These are phyloP conservation scores for Channa argus DNA, from an alignment of 2,113 vertebrate genomes.

Conservation along the genomic window DNA sequence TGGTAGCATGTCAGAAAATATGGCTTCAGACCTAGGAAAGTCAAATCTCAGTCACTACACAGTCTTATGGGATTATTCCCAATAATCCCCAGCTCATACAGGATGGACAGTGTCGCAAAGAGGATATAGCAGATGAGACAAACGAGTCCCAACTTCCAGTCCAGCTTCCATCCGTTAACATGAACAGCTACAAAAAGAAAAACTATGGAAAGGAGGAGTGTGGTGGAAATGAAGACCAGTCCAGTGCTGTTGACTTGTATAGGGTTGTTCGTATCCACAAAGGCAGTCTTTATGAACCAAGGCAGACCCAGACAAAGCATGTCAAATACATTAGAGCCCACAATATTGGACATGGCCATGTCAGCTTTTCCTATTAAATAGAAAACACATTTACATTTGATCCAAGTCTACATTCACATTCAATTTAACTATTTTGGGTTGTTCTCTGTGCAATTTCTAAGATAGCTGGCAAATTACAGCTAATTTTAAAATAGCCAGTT, in stretches of 20 bases:
- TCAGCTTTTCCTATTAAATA: conserved; percentile 90
- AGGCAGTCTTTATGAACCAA: conserved; percentile 95
- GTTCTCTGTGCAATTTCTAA: background rate
- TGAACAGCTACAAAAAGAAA: conserved; percentile 92
- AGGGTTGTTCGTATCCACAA: conserved; percentile 87
- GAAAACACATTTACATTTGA: background rate
- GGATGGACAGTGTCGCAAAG: conserved; percentile 89
- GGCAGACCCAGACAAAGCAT: conserved; percentile 95
- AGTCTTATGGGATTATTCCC: conserved; percentile 88
- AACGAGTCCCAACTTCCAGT: conserved; percentile 90
- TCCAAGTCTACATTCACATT: background rate
- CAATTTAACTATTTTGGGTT: background rate
- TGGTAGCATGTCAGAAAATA: conserved; percentile 5
- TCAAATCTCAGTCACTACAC: conserved; percentile 84
- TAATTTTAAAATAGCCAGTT: background rate
- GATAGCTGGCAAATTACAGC: background rate
- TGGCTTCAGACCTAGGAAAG: conserved; percentile 30
- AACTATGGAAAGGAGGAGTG: conserved; percentile 90
- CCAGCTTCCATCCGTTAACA: conserved; percentile 93
- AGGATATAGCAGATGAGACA: conserved; percentile 89
- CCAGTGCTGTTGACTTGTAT: conserved; percentile 92
- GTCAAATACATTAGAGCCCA: conserved; percentile 98
- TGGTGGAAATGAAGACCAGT: conserved; percentile 88
- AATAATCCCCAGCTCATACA: conserved; percentile 95
- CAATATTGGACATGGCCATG: conserved; percentile 99